Evolutionary conservation across 2,888 invertebrate species (phyloP).

Genomic region (Ochlodes sylvanus): DNA sequence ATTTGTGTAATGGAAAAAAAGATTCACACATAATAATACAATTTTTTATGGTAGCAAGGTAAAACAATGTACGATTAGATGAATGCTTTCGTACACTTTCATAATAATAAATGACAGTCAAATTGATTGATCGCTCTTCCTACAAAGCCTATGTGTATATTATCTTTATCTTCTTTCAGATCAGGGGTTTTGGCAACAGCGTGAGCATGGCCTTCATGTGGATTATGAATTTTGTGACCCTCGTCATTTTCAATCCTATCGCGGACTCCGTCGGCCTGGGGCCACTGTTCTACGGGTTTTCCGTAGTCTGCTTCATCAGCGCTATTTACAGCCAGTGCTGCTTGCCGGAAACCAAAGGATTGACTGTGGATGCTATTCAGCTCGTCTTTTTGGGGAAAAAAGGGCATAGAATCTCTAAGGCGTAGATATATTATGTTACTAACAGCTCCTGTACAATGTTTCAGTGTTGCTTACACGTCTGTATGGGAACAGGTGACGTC

Average conservation of each 20-base stretch:
- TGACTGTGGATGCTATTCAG: conserved; percentile 70
- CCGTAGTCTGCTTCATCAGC: conserved; percentile 62
- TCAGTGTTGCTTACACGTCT: no score
- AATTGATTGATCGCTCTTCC: no score
- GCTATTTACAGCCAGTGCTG: conserved; percentile 63
- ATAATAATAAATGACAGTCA: no score
- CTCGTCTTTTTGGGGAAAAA: conserved; percentile 58
- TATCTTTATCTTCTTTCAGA: conserved; percentile 51
- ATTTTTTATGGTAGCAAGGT: no score
- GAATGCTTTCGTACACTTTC: no score
- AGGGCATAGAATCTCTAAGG: conserved; percentile 40
- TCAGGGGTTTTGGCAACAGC: conserved; percentile 66
- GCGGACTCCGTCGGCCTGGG: conserved; percentile 65
- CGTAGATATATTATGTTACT: conserved; percentile 29
- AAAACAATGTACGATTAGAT: no score
- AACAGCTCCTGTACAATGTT: background rate
- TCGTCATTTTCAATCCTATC: conserved; percentile 68
- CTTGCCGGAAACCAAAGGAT: conserved; percentile 78
- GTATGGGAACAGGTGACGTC: no score
- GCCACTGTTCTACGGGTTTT: conserved; percentile 70
- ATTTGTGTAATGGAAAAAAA: no score
- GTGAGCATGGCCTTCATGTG: conserved; percentile 64
- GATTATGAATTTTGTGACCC: conserved; percentile 67
- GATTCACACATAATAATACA: no score
- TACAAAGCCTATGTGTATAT: no score